Base-by-base conservation (phyloP, 2,113 vertebrate genomes). In the Tylochromis polylepis region DNA sequence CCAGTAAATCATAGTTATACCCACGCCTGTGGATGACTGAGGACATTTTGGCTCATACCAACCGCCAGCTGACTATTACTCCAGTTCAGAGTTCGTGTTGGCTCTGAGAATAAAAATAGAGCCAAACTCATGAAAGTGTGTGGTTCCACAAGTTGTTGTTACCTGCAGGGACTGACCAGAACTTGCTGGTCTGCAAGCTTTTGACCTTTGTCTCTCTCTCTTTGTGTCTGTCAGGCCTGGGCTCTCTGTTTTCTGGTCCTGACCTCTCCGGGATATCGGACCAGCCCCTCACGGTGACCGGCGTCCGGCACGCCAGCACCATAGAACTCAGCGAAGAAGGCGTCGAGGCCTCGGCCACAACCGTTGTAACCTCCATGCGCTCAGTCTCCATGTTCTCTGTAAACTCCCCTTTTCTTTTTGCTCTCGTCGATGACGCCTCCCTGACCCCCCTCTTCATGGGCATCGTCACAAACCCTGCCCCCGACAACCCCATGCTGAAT, bases 281-380 rank as follows among this genome's bases (percentile, higher is more conserved):
- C 0, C 53, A 91, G 5, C 94, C 95, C 4, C 95, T 98, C 81
- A 87, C 88, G 29, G 97, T 99, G 51, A 96, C 97, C 15, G 95
- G 96, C 0, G 89, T 99, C 2, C 97, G 96, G 88, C 98, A 99
- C 8, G 96, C 96, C 85, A 96, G 97, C 38, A 95, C 96, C 0
- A 18, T 99, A 65, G 97, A 98, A 82, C 95, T 99, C 38, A 96
- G 95, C 0, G 98, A 99, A 86, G 97, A 96, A 0, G 98, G 98
- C 0, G 96, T 97, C 16, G 96, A 98, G 91, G 98, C 97, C 0
- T 96, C 97, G 0, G 97, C 97, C 1, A 95, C 95, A 16, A 98
- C 98, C 3, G 87, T 95, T 0, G 85, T 95, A 0, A 81, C 96
- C 0, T 46, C 93, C 29, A 96, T 95, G 20, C 98, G 98, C 91